A percentile compares a stretch with the other conserved stretches of the same genome.
Evolutionary conservation across 2,797 vertebrate species (phyloP).

Genomic region (Choloepus didactylus): DNA sequence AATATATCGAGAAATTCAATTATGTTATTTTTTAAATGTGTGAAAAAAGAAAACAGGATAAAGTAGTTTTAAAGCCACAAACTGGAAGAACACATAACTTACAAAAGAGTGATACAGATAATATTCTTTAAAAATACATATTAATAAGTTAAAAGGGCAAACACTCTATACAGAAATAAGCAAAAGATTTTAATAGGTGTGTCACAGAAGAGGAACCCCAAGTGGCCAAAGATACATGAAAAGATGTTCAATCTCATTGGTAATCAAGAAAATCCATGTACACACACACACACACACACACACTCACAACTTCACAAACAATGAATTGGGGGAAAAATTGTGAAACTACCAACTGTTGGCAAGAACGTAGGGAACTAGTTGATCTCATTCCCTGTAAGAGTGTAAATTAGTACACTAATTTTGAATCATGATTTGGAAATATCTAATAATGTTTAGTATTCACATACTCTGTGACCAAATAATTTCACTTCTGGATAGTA

Average conservation of each 20-base stretch:
- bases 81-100: neutral
- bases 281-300: no score
- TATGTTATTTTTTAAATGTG: neutral
- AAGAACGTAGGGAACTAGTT: neutral
- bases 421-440: conserved; percentile 26
- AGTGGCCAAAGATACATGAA: neutral
- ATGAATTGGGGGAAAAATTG: neutral
- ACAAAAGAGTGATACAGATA: neutral
- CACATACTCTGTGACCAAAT: neutral
- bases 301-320: neutral
- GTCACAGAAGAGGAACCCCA: neutral
- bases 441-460: neutral
- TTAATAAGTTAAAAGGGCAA: neutral
- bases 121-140: conserved; percentile 31
- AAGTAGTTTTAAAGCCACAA: neutral
- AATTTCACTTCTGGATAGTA: neutral
- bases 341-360: neutral
- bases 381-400: neutral
- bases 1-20: conserved; percentile 42
- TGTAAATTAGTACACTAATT: neutral
- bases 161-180: neutral
- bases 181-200: neutral
- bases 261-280: neutral
- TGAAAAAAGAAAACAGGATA: neutral
- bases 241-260: neutral